Evolutionary conservation across 2,113 vertebrate species (phyloP).

Genomic region (Scytalopus superciliaris): DNA sequence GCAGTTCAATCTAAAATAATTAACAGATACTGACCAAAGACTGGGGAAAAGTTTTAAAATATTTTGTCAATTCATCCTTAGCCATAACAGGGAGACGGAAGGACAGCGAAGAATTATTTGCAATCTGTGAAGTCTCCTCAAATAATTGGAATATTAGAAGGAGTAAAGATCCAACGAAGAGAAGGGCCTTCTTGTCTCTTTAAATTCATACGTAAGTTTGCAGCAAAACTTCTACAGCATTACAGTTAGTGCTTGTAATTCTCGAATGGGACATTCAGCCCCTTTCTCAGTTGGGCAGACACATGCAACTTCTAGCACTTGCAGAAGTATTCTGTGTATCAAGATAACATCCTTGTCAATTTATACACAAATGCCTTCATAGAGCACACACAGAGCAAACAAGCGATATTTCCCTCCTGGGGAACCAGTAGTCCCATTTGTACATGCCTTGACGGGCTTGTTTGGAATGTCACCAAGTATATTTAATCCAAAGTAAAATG

Average conservation of each 20-base stretch:
- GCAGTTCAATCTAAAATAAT: background rate
- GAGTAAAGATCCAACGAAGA: background rate
- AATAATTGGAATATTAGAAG: background rate
- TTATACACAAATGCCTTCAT: background rate
- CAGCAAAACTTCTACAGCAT: background rate
- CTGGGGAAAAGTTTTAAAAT: background rate
- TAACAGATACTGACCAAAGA: background rate
- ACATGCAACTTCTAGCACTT: background rate
- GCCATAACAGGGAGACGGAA: background rate
- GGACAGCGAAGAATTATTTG: background rate
- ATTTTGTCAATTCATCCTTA: background rate
- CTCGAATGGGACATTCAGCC: background rate
- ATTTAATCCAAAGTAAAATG: constrained; percentile 13
- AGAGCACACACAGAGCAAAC: background rate
- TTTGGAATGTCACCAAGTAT: constrained; percentile 25
- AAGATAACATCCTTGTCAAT: background rate
- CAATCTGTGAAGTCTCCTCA: background rate
- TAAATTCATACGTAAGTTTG: background rate
- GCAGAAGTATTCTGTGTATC: background rate
- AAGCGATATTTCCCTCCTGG: background rate
- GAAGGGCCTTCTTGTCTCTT: background rate
- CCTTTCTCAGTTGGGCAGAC: background rate
- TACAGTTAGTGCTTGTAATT: background rate
- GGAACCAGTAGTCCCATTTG: background rate
- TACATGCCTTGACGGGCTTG: background rate